Evolutionary conservation across 2,113 vertebrate species (phyloP), one percentile per base, ranked within the genome.

Genomic region (Aleadryas rufinucha): DNA sequence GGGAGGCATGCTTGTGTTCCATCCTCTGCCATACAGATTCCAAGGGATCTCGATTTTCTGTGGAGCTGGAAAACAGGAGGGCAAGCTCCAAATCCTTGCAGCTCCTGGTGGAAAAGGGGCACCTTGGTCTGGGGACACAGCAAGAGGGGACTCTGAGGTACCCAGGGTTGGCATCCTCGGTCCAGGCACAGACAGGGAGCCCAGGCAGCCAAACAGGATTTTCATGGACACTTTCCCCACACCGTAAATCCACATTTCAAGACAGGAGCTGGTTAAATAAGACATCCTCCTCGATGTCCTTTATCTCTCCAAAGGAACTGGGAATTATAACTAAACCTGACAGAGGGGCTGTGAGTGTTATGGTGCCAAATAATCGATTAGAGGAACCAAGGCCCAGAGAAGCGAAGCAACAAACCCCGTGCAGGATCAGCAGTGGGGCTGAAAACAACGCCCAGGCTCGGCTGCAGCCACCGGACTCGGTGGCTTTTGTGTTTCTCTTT

Each of bases 401-500:
- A 89, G 52, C 49, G 24, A 41, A 26, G 41, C 45, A n/a, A 19
- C 70, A 69, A 86, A 12, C 35, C 68, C 76, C 1, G 0, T 1
- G 13, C 1, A 16, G 63, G 57, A 84, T n/a, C 66, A 66, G 69
- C 30, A 5, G 33, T 44, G 6, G 83, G 77, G 95, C 75, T 87
- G 81, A 1, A 79, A 90, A 44, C 69, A 71, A 8, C 44, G 77
- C 53, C 75, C 87, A 84, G 68, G 31, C 81, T 63, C 4, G 13
- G 50, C 89, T 85, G 85, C 78, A 78, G 31, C 69, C 85, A 52
- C 85, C 1, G 24, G 84, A 3, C 75, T 50, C 41, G 0, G 78
- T 90, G 85, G 93, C 94, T 97, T 96, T 95, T 97, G 94, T 96
- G 92, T 85, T 82, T 76, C 92, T 95, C 94, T 97, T 93, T 91